Base-by-base conservation (phyloP, 2,797 vertebrate genomes). In the Platalea minor region DNA sequence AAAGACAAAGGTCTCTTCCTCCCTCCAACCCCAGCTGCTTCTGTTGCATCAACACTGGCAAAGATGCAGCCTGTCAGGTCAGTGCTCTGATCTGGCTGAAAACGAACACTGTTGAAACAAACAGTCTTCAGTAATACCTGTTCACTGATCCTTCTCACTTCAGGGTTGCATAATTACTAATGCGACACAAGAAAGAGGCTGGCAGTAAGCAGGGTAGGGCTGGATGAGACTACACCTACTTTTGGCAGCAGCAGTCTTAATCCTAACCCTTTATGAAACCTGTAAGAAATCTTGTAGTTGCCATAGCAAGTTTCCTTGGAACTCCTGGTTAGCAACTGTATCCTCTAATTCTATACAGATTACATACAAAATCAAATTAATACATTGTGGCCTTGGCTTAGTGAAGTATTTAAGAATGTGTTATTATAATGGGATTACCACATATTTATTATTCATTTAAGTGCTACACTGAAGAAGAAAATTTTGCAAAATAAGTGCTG, bases 101-200 rank as follows among this genome's bases (percentile, higher is more conserved):
- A 72, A 29, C 17, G 29, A 85, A 77, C 48, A 33, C 28, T 46
- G 9, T 1, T 31, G 61, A 23, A 60, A 13, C 5, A 33, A 51
- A 7, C 0, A 70, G 45, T n/a, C 65, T 53, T 39, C 77, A 69
- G 26, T 17, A 72, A 19, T 8, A 23, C 17, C 45, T 59, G 29
- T 2, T 29, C 72, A 17, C 54, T 8, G 29, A 33, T 11, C 64
- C 74, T 51, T 10, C 70, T n/a, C 23, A 1, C 65, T 72, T 5
- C 0, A 3, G 57, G 61, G 28, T 3, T 45, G 23, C 2, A 1
- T 3, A 21, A 18, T 33, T 39, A 46, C 80, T 15, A 15, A 29
- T 26, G 48, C 64, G 89, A 14, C 43, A 7, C 0, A 2, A 59
- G 51, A 6, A 41, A 57, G 26, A 50, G 29, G 45, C 41, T 60